These are phyloP conservation scores for Corythaeola cristata DNA, from an alignment of 2,113 vertebrate genomes.

Conservation along the genomic window DNA sequence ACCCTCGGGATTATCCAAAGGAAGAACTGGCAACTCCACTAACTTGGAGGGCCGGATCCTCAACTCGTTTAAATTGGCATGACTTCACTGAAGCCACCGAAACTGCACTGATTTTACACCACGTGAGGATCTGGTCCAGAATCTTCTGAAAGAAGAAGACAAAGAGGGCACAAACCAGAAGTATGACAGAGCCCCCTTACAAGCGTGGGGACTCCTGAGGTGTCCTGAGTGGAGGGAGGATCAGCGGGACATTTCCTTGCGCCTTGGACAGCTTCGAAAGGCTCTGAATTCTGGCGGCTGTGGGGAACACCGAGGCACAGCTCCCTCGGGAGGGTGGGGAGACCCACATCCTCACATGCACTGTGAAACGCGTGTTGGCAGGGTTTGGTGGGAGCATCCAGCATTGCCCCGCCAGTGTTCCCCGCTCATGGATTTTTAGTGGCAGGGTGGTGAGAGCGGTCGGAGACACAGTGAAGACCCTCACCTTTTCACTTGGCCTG, in stretches of 20 bases:
- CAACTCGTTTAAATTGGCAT: slow-evolving; percentile 54
- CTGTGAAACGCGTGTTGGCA: background rate
- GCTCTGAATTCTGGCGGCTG: background rate
- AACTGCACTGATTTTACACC: slow-evolving; percentile 27
- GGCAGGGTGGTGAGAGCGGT: background rate
- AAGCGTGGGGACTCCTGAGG: background rate
- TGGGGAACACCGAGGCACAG: background rate
- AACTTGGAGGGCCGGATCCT: slow-evolving; percentile 61
- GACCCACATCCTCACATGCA: background rate
- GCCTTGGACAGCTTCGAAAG: background rate
- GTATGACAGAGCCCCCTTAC: background rate
- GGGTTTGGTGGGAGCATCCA: background rate
- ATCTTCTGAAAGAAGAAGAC: background rate
- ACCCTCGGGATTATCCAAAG: slow-evolving; percentile 57
- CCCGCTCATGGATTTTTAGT: background rate
- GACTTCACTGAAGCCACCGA: slow-evolving; percentile 47
- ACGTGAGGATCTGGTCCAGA: background rate
- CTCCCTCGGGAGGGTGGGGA: rapidly evolving
- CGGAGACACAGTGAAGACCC: background rate
- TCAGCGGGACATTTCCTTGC: background rate
- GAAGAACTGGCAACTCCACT: slow-evolving; percentile 55
- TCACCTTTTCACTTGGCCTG: background rate
- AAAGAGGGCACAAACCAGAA: background rate
- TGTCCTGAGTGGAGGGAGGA: background rate
- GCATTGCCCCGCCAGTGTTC: background rate